Evolutionary conservation across 2,888 invertebrate genomes (phyloP).

Genomic region (Iselma pallidipennis): DNA sequence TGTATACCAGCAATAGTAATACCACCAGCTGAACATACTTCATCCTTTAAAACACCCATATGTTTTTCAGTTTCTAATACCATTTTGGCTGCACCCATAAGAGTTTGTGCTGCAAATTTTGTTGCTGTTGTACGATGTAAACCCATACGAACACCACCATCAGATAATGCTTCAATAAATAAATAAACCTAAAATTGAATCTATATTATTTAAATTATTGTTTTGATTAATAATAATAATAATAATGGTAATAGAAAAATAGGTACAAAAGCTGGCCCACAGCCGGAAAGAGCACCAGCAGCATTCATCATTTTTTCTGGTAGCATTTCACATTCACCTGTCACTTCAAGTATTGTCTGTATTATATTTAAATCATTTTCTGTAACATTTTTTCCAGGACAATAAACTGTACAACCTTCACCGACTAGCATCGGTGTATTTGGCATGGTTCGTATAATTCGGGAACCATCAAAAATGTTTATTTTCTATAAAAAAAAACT

Average conservation of each 20-base stretch:
- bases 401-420: conserved; percentile 68
- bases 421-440: conserved; percentile 83
- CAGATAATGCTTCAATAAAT: conserved; percentile 88
- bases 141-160: conserved; percentile 91
- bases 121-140: conserved; percentile 79
- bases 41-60: conserved; percentile 77
- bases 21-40: conserved; percentile 90
- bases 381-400: conserved; percentile 60
- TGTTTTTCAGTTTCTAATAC: conserved; percentile 76
- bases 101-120: conserved; percentile 80
- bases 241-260: not conserved
- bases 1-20: conserved; percentile 86
- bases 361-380: conserved; percentile 62
- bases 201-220: not conserved
- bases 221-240: not conserved
- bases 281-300: conserved; percentile 77
- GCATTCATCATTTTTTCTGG: conserved; percentile 81
- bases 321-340: conserved; percentile 74
- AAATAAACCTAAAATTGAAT: conserved; percentile 70
- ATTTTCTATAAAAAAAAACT: conserved; percentile 16
- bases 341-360: conserved; percentile 61
- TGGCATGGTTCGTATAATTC: conserved; percentile 80
- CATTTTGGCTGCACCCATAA: conserved; percentile 80
- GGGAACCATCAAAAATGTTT: conserved; percentile 41
- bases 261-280: conserved; percentile 91